phyloP scores from a whole-genome alignment of 2,113 vertebrate genomes.

The Heteronetta atricapilla region DNA sequence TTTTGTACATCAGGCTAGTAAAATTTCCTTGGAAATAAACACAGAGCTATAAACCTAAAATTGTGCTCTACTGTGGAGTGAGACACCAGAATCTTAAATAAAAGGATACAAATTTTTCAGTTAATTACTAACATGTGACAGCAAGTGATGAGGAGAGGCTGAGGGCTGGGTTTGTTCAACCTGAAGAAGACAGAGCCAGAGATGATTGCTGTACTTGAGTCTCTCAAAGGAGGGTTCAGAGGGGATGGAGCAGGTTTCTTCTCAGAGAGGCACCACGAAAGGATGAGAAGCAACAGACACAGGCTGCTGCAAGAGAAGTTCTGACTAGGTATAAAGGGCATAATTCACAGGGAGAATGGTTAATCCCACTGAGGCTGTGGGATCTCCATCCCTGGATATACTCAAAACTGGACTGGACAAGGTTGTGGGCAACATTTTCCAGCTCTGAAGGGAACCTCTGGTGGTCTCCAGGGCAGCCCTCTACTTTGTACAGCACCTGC shows the following conservation, averaged over 20 bases:
- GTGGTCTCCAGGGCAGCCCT: neutral
- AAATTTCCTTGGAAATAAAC: constrained; percentile 41
- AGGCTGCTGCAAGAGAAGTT: neutral
- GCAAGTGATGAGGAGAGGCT: constrained; percentile 4
- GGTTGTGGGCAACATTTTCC: neutral
- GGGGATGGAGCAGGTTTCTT: neutral
- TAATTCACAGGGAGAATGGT: neutral
- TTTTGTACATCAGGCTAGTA: constrained; percentile 28
- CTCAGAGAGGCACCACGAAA: neutral
- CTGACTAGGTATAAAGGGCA: neutral
- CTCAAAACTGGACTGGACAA: neutral
- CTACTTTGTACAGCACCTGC: neutral
- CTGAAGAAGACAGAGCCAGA: neutral
- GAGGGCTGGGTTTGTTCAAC: neutral
- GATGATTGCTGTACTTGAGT: neutral
- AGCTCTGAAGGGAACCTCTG: neutral
- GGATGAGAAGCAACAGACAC: neutral
- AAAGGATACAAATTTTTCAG: neutral
- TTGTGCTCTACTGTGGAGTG: neutral
- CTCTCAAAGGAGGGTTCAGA: neutral
- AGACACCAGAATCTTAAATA: constrained; percentile 46
- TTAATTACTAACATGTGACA: constrained; percentile 47
- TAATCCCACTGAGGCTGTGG: neutral
- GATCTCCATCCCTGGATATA: neutral
- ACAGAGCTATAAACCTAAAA: constrained; percentile 43